These are phyloP conservation scores for Clarias laeviceps DNA, from an alignment of 2,797 vertebrate species.

Conservation along the genomic window DNA sequence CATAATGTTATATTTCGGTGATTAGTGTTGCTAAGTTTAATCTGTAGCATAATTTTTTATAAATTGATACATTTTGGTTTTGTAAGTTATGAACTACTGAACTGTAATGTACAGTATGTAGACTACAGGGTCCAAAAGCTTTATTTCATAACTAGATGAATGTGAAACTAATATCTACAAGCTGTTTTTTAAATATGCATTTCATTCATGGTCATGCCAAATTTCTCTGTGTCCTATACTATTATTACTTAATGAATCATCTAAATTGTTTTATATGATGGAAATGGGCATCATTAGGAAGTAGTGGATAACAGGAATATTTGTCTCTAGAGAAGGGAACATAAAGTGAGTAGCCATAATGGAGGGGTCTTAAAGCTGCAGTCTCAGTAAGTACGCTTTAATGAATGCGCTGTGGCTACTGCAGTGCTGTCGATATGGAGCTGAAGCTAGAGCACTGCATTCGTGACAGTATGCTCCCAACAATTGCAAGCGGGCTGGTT, in stretches of 20 bases:
- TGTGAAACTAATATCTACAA: background rate
- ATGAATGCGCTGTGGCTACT: constrained; percentile 59
- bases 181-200: background rate
- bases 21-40: background rate
- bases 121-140: background rate
- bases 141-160: background rate
- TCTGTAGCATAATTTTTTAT: background rate
- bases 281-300: constrained; percentile 9
- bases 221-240: background rate
- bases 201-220: background rate
- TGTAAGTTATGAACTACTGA: background rate
- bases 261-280: constrained; percentile 25
- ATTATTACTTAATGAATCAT: constrained; percentile 9
- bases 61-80: background rate
- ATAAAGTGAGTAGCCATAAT: constrained; percentile 21
- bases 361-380: constrained; percentile 29
- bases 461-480: constrained; percentile 46
- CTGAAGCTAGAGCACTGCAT: constrained; percentile 53
- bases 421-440: constrained; percentile 69
- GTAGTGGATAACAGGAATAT: background rate
- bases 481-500: constrained; percentile 35
- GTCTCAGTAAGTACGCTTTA: constrained; percentile 51
- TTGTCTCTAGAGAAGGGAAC: constrained; percentile 16
- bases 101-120: background rate
- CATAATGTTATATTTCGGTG: background rate